phyloP scores from a whole-genome alignment of 2,113 vertebrate species.

The Austrofundulus limnaeus region DNA sequence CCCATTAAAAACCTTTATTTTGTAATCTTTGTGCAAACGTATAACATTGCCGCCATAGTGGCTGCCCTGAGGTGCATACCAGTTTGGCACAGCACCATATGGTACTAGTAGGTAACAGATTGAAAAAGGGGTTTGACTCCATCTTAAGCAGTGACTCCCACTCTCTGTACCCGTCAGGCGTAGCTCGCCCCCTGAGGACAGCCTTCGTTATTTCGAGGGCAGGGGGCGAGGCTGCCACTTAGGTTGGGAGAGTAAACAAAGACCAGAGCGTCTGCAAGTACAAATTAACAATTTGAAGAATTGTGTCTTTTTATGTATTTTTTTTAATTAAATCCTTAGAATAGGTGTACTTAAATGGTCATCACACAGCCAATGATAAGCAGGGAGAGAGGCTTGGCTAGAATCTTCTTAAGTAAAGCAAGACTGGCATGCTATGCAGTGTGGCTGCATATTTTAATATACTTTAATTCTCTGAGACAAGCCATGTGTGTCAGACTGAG shows the following conservation, averaged over 20 bases:
- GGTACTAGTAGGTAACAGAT: constrained; percentile 25
- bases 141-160: constrained; percentile 14
- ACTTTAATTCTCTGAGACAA: not conserved
- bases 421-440: not conserved
- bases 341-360: constrained; percentile 25
- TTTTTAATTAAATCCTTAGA: constrained; percentile 18
- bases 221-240: constrained; percentile 32
- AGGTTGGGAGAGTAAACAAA: constrained; percentile 28
- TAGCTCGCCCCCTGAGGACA: constrained; percentile 25
- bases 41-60: not conserved
- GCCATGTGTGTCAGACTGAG: not conserved
- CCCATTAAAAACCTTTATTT: not conserved
- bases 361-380: constrained; percentile 48
- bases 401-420: constrained; percentile 6
- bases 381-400: constrained; percentile 7
- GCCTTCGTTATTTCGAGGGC: constrained; percentile 22
- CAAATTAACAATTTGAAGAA: constrained; percentile 38
- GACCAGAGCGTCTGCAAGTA: not conserved
- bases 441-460: not conserved
- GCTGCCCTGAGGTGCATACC: constrained; percentile 12
- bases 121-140: constrained; percentile 13
- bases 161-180: constrained; percentile 13
- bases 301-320: constrained; percentile 40
- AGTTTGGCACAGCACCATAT: not conserved
- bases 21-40: not conserved